Percentiles rank a stretch among this genome's conserved stretches.
Conservation (phyloP, 2,888 invertebrate species). For the Heteromurus nitidus region DNA sequence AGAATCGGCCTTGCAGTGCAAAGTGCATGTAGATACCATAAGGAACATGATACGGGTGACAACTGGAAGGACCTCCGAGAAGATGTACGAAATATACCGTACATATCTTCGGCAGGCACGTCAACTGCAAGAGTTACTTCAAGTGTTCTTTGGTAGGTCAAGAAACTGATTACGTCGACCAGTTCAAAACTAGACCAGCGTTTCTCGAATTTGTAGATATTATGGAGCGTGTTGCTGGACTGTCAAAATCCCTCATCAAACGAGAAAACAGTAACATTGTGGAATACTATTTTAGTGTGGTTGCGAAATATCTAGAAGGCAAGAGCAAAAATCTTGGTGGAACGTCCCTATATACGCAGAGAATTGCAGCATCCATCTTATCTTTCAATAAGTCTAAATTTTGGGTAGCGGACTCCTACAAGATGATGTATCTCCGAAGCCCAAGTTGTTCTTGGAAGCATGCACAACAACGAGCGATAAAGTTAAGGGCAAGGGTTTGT, state of each 20-base stretch:
- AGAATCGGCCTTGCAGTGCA: background rate
- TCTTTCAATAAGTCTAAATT: slow-evolving; percentile 18
- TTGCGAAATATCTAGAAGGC: slow-evolving; percentile 16
- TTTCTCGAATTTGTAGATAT: background rate
- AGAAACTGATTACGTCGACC: background rate
- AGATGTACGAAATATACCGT: slow-evolving; percentile 5
- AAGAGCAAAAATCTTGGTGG: slow-evolving; percentile 47
- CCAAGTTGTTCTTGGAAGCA: slow-evolving; percentile 1
- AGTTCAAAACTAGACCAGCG: background rate
- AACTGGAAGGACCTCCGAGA: background rate
- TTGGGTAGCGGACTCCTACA: background rate
- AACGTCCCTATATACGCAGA: background rate
- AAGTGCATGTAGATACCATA: background rate
- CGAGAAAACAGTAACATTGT: slow-evolving; percentile 26
- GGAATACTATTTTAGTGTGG: slow-evolving; percentile 40
- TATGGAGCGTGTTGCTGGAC: slow-evolving; percentile 1
- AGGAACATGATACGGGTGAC: background rate
- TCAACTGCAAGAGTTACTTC: slow-evolving; percentile 1
- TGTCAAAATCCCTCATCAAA: slow-evolving; percentile 27
- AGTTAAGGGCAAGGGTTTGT: background rate
- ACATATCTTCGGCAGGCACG: slow-evolving; percentile 32
- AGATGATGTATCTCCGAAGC: background rate
- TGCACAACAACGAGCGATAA: background rate
- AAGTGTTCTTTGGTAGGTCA: background rate
- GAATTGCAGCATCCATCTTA: background rate